These are phyloP conservation scores for Halcyon senegalensis DNA, from an alignment of 2,113 vertebrate genomes.

Conservation along the genomic window DNA sequence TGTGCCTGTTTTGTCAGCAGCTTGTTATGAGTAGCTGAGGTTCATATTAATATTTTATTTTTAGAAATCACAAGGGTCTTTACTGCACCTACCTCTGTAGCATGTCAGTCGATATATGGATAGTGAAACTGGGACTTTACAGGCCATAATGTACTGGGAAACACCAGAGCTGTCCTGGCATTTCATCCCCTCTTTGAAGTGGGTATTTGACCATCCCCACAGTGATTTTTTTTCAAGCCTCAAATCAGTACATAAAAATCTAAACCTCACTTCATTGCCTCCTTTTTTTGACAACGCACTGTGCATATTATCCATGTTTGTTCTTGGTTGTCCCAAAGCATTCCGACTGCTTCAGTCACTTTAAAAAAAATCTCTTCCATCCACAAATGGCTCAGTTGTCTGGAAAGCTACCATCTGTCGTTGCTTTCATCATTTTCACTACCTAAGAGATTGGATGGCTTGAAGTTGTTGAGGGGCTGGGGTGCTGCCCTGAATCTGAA, in stretches of 20 bases:
- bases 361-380: background rate
- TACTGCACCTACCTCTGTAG: background rate
- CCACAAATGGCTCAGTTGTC: background rate
- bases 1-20: background rate
- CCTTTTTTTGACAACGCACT: background rate
- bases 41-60: background rate
- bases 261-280: background rate
- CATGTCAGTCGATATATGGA: background rate
- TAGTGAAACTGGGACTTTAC: background rate
- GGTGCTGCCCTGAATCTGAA: background rate
- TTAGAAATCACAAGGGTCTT: background rate
- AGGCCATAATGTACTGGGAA: background rate
- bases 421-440: background rate
- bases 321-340: background rate
- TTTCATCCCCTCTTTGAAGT: background rate
- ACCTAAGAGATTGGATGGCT: background rate
- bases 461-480: background rate
- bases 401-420: background rate
- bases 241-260: background rate
- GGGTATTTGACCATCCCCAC: background rate
- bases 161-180: background rate
- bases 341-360: background rate
- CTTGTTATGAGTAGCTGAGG: background rate
- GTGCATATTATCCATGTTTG: background rate
- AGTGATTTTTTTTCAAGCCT: background rate